Evolutionary conservation across 2,113 vertebrate genomes (phyloP).

Genomic region (Monarcha castaneiventris): DNA sequence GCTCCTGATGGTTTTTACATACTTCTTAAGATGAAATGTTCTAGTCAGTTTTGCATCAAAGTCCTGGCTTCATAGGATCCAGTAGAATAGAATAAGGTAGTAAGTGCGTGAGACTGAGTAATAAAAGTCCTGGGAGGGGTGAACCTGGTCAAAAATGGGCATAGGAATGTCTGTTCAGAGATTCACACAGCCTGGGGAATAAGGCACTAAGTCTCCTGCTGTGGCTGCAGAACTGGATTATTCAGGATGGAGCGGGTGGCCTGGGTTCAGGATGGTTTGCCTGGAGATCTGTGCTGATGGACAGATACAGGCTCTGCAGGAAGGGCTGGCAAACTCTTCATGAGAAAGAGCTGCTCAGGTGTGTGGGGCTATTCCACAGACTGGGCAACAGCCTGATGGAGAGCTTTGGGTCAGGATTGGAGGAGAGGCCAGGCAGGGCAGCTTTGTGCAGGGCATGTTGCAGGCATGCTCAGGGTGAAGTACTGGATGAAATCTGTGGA

Average conservation of each 20-base stretch:
- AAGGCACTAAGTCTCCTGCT: neutral
- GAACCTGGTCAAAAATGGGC: neutral
- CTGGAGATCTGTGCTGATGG: neutral
- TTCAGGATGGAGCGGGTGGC: neutral
- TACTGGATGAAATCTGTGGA: neutral
- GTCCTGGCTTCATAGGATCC: neutral
- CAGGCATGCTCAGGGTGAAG: neutral
- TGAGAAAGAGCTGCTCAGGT: neutral
- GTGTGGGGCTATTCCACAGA: neutral
- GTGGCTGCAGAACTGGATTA: neutral
- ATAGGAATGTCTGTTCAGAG: neutral
- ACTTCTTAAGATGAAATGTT: neutral
- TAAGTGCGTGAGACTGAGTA: neutral
- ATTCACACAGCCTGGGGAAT: neutral
- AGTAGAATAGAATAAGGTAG: neutral
- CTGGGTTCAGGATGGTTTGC: neutral
- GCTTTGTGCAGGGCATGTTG: neutral
- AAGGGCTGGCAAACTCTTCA: too few relatives aligned
- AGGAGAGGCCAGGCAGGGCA: neutral
- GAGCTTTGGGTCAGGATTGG: neutral
- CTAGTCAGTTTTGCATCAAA: neutral
- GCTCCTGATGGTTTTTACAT: rapidly evolving
- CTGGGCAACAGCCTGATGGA: neutral
- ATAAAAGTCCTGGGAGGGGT: neutral
- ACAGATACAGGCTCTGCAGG: neutral